These are phyloP conservation scores for Coccyzus lansbergi DNA, from an alignment of 2,797 vertebrate genomes.

Conservation along the genomic window DNA sequence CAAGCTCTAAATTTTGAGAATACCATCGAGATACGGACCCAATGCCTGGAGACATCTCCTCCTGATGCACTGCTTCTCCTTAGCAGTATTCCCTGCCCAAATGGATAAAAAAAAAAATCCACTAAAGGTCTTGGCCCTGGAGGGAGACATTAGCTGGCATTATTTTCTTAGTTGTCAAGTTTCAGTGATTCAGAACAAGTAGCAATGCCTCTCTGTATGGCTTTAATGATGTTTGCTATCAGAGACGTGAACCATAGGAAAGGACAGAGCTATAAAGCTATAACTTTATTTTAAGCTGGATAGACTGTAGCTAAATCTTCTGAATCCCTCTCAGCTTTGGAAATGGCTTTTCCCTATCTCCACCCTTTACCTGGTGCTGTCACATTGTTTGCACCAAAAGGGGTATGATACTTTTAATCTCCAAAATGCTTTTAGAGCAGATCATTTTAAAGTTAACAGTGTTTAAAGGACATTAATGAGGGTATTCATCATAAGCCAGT, in stretches of 20 bases:
- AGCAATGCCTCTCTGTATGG: neutral
- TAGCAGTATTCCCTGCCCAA: conserved; percentile 12
- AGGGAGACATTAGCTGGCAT: neutral
- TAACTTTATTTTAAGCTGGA: conserved; percentile 68
- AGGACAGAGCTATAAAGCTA: conserved; percentile 51
- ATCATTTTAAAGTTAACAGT: conserved; percentile 36
- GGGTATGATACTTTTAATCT: conserved; percentile 58
- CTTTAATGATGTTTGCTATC: conserved; percentile 64
- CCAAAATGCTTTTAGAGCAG: conserved; percentile 41
- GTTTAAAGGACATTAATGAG: conserved; percentile 50
- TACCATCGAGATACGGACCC: neutral
- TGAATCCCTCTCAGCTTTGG: conserved; percentile 47
- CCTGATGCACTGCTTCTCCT: neutral
- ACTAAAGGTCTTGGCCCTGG: neutral
- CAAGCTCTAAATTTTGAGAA: neutral
- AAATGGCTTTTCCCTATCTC: conserved; percentile 56
- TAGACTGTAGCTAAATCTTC: conserved; percentile 59
- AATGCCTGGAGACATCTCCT: neutral
- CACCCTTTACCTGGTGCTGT: conserved; percentile 46
- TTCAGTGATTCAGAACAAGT: conserved; percentile 51
- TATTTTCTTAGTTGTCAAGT: conserved; percentile 48
- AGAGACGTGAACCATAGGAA: conserved; percentile 5
- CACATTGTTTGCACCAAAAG: conserved; percentile 39
- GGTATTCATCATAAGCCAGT: conserved; percentile 13
- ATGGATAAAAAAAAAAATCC: neutral